Percentiles rank a stretch among this genome's conserved stretches.
Conservation (phyloP, 2,888 invertebrate species). For the Odontothrips loti region DNA sequence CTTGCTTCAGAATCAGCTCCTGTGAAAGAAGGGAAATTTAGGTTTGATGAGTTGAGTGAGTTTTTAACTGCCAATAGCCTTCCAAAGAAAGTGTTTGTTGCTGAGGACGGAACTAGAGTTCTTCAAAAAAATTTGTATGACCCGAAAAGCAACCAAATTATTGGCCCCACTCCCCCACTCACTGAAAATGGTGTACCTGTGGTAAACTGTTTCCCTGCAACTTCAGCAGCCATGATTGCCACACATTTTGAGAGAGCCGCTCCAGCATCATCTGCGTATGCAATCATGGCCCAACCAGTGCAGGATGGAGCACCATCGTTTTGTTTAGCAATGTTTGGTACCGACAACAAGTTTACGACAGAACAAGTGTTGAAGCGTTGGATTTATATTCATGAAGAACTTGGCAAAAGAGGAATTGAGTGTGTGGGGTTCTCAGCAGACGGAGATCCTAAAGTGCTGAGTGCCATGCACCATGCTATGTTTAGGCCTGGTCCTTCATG, state of each 20-base stretch:
- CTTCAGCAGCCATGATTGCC: not conserved
- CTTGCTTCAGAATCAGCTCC: not conserved
- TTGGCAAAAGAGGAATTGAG: not conserved
- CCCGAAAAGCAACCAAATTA: not conserved
- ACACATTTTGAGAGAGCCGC: not conserved
- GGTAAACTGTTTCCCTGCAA: slow-evolving; percentile 10
- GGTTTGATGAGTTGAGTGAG: not conserved
- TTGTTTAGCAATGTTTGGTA: not conserved
- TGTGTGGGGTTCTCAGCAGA: not conserved
- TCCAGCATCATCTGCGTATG: not conserved
- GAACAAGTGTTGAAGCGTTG: not conserved
- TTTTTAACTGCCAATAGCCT: not conserved
- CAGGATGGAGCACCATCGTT: not conserved
- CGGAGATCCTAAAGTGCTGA: not conserved
- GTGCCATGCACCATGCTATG: not conserved
- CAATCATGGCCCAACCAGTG: slow-evolving; percentile 20
- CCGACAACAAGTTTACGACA: not conserved
- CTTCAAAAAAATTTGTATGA: not conserved
- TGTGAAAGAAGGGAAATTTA: not conserved
- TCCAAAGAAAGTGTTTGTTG: too few relatives aligned
- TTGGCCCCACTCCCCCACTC: slow-evolving; percentile 12
- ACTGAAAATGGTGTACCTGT: slow-evolving; percentile 16
- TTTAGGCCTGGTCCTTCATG: not conserved
- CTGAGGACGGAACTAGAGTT: not conserved
- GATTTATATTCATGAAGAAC: not conserved